Conservation (phyloP, 2,113 vertebrate genomes). For the Hyperoodon ampullatus region DNA sequence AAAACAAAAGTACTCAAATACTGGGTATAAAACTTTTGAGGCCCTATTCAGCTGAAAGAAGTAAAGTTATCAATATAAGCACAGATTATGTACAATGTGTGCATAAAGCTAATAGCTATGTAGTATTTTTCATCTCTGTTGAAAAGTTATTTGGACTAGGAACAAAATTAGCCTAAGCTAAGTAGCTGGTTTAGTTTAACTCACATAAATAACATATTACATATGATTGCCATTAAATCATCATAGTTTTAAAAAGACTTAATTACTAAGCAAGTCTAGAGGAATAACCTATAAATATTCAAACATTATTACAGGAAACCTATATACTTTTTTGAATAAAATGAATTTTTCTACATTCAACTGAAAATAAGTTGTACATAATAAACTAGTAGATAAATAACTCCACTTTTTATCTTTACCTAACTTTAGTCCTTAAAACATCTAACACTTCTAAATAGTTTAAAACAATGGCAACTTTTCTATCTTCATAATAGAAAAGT, state of each 20-base stretch:
- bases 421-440: background rate
- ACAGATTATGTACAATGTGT: slow-evolving; percentile 51
- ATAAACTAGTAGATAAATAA: background rate
- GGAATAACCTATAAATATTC: background rate
- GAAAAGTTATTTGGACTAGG: background rate
- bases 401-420: background rate
- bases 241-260: background rate
- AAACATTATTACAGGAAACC: background rate
- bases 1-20: slow-evolving; percentile 85
- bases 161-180: background rate
- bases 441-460: background rate
- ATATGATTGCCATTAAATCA: background rate
- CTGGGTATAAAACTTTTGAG: slow-evolving; percentile 72
- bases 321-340: background rate
- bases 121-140: background rate
- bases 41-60: slow-evolving; percentile 74
- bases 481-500: background rate
- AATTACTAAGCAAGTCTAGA: background rate
- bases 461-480: background rate
- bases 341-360: background rate
- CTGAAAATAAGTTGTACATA: background rate
- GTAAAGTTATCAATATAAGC: slow-evolving; percentile 65
- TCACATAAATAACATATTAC: background rate
- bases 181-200: background rate
- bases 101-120: background rate